Base-by-base conservation (phyloP, 1,140 invertebrate species). In the Zaprionus davidi region DNA sequence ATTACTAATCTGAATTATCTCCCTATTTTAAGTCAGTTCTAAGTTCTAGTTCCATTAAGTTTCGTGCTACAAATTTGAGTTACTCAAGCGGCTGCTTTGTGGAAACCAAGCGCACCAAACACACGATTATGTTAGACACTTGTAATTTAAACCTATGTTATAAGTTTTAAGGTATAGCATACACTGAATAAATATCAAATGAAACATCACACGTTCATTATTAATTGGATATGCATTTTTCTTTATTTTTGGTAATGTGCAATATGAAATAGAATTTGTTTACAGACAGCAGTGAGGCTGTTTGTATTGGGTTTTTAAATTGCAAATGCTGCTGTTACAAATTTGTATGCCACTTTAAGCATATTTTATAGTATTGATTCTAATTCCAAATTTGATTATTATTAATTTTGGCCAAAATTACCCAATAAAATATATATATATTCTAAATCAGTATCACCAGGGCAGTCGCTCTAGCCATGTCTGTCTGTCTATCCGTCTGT, bases 141-240 rank as follows among this genome's bases (percentile, higher is more conserved):
- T 57, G n/a, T 82, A 82, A 62, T 71, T 64, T 63, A 63, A 51
- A 36, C 65, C 15, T 65, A 66, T 57, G 65, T 70, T 82, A 13
- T 68, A 87, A 71, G 75, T 60, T 67, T 71, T 53, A 20, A 78
- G 53, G 36, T 64, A 44, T 51, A 76, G 55, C 68, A 68, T 13
- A 76, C 41, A 76, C 49, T 86, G 82, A 82, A 85, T 85, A 87
- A 85, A 85, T 73, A 82, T 76, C 62, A 55, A 87, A 67, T 55
- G 31, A 74, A 70, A 56, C 17, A 38, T 58, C n/a, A 26, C 17
- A 22, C 28, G 28, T 22, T 20, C 20, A 20, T 49, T 56, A 57
- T 26, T n/a, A 17, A 11, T 38, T 24, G 26, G 17, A 56, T 9
- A 22, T 49, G 46, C 17, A 22, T 24, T 20, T n/a, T 2, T n/a